phyloP scores from a whole-genome alignment of 1,140 invertebrate genomes.

The Dreissena polymorpha region DNA sequence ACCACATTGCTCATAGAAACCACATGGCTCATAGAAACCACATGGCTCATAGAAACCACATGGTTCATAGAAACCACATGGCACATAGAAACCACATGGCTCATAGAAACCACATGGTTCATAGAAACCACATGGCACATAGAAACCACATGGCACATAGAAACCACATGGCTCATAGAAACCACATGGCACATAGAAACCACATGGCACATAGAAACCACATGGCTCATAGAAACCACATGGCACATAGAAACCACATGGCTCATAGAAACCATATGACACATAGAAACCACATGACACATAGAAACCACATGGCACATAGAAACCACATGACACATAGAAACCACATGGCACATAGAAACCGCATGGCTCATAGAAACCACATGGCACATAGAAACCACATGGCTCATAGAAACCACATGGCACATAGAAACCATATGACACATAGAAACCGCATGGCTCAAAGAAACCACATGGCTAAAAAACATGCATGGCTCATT shows the following conservation, averaged over 20 bases:
- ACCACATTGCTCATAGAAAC: too few relatives aligned
- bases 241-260: constrained; percentile 22
- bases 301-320: constrained; percentile 21
- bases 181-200: too few relatives aligned
- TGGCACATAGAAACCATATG: constrained; percentile 20
- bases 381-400: not conserved
- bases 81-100: not conserved
- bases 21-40: not conserved
- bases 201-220: not conserved
- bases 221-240: not conserved
- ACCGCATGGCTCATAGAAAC: too few relatives aligned
- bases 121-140: constrained; percentile 21
- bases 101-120: not conserved
- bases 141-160: not conserved
- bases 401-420: not conserved
- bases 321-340: not conserved
- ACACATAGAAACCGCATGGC: not conserved
- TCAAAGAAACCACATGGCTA: not conserved
- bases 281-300: not conserved
- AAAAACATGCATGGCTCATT: too few relatives aligned
- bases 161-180: not conserved
- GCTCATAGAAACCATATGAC: not conserved
- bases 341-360: not conserved
- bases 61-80: constrained; percentile 17
- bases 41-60: not conserved